Percentiles rank a stretch among this genome's conserved stretches.
These are phyloP conservation scores for Anastrepha obliqua DNA, from an alignment of 1,140 invertebrate species.

Conservation along the genomic window DNA sequence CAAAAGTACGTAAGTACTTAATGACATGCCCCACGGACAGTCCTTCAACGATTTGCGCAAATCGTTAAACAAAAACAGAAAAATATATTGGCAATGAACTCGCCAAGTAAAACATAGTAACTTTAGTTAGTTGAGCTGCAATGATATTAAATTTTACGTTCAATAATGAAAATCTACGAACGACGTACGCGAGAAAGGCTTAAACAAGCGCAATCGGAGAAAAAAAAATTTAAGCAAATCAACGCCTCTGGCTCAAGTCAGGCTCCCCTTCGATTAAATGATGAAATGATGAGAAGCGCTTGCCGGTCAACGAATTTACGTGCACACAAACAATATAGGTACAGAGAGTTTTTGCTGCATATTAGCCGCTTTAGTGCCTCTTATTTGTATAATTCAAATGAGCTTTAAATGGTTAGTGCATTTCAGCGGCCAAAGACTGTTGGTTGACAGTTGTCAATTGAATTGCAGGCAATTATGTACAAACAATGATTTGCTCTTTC, in stretches of 20 bases:
- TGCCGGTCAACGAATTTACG: not conserved
- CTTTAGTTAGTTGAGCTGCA: slow-evolving; percentile 1
- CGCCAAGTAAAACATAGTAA: not conserved
- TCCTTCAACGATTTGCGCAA: slow-evolving; percentile 24
- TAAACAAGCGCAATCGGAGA: not conserved
- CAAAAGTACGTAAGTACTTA: slow-evolving; percentile 1
- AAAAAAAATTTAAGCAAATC: not conserved
- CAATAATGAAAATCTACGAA: not conserved
- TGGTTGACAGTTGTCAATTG: slow-evolving; percentile 25
- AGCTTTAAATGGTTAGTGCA: not conserved
- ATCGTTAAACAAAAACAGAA: too few relatives aligned
- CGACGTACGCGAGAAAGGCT: not conserved
- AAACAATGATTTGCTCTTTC: slow-evolving; percentile 16
- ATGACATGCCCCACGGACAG: slow-evolving; percentile 21
- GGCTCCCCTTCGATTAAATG: not conserved
- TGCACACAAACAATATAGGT: too few relatives aligned
- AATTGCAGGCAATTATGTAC: not conserved
- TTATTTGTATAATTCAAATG: slow-evolving; percentile 2
- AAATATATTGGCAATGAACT: slow-evolving; percentile 37
- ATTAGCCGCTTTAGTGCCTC: not conserved
- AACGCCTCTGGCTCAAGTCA: slow-evolving; percentile 33
- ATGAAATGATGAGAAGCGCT: slow-evolving; percentile 20
- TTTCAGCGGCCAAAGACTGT: not conserved
- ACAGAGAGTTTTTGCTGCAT: not conserved
- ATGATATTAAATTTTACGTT: slow-evolving; percentile 6